These are phyloP conservation scores for Ptilodon capucinus DNA, from an alignment of 2,888 invertebrate genomes.

Conservation along the genomic window DNA sequence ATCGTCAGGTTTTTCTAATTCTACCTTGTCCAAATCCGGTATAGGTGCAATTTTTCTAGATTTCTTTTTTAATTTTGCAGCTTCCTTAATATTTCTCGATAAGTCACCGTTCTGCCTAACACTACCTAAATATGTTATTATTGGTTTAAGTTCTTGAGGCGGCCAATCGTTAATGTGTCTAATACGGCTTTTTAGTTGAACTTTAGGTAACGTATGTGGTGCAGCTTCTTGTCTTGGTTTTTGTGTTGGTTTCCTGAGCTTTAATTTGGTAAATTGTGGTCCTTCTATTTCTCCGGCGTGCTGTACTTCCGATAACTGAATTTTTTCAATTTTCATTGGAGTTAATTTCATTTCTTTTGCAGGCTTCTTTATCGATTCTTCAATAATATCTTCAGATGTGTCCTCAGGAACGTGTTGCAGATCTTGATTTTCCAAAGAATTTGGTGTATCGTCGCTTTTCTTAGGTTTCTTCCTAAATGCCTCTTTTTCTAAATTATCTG, in stretches of 20 bases:
- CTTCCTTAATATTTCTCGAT: slow-evolving; percentile 87
- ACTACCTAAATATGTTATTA: slow-evolving; percentile 79
- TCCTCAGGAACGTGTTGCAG: background rate
- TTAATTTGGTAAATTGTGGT: slow-evolving; percentile 85
- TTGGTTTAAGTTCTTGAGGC: slow-evolving; percentile 78
- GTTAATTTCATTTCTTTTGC: slow-evolving; percentile 50
- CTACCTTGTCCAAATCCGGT: slow-evolving; percentile 70
- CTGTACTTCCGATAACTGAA: slow-evolving; percentile 83
- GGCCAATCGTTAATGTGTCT: slow-evolving; percentile 84
- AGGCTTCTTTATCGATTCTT: slow-evolving; percentile 14
- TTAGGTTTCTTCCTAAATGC: background rate
- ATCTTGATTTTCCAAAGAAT: background rate
- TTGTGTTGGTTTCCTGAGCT: slow-evolving; percentile 84
- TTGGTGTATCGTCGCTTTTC: background rate
- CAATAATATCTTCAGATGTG: background rate
- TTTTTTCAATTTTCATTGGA: slow-evolving; percentile 83
- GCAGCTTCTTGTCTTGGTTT: slow-evolving; percentile 73
- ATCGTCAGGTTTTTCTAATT: slow-evolving; percentile 77
- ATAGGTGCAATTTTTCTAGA: slow-evolving; percentile 77
- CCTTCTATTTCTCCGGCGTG: slow-evolving; percentile 81
- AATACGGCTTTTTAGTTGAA: slow-evolving; percentile 88
- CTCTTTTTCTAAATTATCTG: background rate
- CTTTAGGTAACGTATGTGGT: slow-evolving; percentile 81
- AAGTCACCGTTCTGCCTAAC: slow-evolving; percentile 84
- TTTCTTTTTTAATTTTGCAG: slow-evolving; percentile 83